Evolutionary conservation across 2,113 vertebrate genomes (phyloP), one percentile per base, ranked within the genome.

Genomic region (Aleadryas rufinucha): DNA sequence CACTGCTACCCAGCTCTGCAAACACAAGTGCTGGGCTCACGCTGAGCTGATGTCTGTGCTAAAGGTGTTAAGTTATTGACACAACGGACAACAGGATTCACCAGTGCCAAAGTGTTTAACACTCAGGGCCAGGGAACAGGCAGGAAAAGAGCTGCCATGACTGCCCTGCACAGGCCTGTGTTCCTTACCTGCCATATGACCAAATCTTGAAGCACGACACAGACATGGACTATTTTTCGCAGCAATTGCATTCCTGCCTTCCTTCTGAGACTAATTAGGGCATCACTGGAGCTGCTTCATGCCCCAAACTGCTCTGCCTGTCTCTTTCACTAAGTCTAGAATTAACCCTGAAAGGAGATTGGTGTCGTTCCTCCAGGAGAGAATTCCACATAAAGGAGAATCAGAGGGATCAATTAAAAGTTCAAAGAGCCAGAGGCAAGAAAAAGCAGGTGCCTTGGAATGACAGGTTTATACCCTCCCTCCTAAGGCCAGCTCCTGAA

Each of bases 1-100:
- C 42, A 4, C 31, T 54, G 12, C 9, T 6, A 5, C 31, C 27
- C 53, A 30, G 53, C 18, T 3, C 26, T 49, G 50, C 41, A 45
- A 24, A 50, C 27, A 53, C 23, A 6, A 1, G 7, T 8, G 49
- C 3, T 24, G 80, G 45, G n/a, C 47, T 76, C n/a, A 4, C 64
- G 3, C 33, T 6, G n/a, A 41, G 42, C 42, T 8, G 7, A 11
- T 20, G 30, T 11, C 59, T 49, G n/a, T n/a, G 16, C 10, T 45
- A 2, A 37, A 49, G 71, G 3, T 4, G 3, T 3, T 31, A 10
- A 1, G 1, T 24, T 63, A 16, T 0, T 44, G 66, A 37, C 4
- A 4, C 33, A 16, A 15, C 1, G 7, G 23, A 28, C 20, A 57
- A 9, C 18, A 61, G 2, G 20, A 61, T 23, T 4, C 44, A 22